These are phyloP conservation scores for Aradus depressus DNA, from an alignment of 2,888 invertebrate species.

Conservation along the genomic window DNA sequence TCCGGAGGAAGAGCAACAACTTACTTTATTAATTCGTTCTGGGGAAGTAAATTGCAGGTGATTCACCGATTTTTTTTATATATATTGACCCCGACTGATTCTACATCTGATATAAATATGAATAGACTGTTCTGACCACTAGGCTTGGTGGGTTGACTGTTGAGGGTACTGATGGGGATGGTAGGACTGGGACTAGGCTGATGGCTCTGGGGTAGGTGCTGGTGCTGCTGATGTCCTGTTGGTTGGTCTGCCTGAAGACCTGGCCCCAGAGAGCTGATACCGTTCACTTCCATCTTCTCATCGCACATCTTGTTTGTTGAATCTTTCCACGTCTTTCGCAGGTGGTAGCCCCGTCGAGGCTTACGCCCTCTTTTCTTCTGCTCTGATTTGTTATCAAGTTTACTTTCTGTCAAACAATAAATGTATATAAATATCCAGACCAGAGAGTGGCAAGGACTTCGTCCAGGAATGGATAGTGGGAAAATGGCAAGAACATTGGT, in stretches of 20 bases:
- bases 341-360: constrained; percentile 9
- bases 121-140: no score
- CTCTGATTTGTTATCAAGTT: constrained; percentile 1
- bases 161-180: constrained; percentile 3
- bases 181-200: not conserved
- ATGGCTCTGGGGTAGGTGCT: no score
- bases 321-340: constrained; percentile 3
- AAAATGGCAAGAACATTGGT: no score
- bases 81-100: no score
- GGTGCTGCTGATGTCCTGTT: no score
- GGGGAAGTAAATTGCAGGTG: no score
- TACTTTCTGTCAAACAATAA: constrained; percentile 4
- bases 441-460: not conserved
- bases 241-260: no score
- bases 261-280: not conserved
- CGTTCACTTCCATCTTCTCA: constrained; percentile 1
- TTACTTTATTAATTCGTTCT: no score
- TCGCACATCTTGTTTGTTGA: not conserved
- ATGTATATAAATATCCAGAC: not conserved
- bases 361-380: constrained; percentile 10
- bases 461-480: not conserved
- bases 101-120: no score
- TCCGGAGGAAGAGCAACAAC: no score
- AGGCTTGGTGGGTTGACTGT: constrained; percentile 10
- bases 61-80: no score